Evolutionary conservation across 2,797 vertebrate species (phyloP).

Genomic region (Siniperca undulata): DNA sequence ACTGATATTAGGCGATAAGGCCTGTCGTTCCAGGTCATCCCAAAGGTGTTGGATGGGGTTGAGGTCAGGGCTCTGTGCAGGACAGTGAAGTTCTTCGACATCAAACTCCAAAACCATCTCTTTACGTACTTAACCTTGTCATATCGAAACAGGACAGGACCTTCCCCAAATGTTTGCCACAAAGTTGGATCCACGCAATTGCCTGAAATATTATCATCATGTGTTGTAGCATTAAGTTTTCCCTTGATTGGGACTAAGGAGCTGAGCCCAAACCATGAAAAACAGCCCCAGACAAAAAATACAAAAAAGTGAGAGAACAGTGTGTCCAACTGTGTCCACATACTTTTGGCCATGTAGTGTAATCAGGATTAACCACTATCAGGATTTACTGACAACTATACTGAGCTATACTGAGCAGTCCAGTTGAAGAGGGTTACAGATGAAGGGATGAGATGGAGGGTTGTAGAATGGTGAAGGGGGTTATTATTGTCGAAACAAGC

Average conservation of each 20-base stretch:
- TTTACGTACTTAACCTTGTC: not conserved
- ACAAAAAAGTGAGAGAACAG: not conserved
- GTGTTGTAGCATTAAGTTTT: not conserved
- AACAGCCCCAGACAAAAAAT: not conserved
- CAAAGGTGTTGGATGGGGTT: not conserved
- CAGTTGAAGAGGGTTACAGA: constrained; percentile 26
- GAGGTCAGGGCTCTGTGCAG: not conserved
- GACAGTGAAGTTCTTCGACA: not conserved
- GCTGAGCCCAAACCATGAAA: not conserved
- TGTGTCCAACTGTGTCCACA: not conserved
- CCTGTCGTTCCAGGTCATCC: not conserved
- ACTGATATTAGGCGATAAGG: not conserved
- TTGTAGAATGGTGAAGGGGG: constrained; percentile 26
- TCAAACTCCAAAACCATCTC: not conserved
- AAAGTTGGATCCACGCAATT: not conserved
- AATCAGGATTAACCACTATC: constrained; percentile 1
- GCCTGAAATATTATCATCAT: not conserved
- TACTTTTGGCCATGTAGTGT: not conserved
- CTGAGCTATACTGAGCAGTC: not conserved
- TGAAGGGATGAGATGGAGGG: constrained; percentile 24
- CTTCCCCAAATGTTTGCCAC: not conserved
- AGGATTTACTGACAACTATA: constrained; percentile 11
- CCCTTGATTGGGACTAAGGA: not conserved
- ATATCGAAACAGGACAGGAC: not conserved
- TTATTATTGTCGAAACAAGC: constrained; percentile 60